Percentiles rank a stretch among this genome's conserved stretches.
Evolutionary conservation across 2,888 invertebrate species (phyloP).

Genomic region (Erebia palarica): DNA sequence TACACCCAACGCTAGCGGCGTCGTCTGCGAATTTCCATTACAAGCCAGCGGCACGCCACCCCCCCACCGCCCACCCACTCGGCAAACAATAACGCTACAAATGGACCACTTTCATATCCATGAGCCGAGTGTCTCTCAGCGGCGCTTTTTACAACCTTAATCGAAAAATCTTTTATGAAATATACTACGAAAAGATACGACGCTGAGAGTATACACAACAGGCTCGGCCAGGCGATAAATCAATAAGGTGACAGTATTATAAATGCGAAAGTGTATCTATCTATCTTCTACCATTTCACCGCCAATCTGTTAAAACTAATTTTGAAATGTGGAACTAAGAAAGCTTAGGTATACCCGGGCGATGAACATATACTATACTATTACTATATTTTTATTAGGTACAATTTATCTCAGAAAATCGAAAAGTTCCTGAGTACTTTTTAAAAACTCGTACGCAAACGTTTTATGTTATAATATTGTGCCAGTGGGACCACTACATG

Average conservation of each 20-base stretch:
- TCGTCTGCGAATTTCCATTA: constrained; percentile 71
- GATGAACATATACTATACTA: too few species aligned
- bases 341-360: too few species aligned
- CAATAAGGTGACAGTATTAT: not conserved
- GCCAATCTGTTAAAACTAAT: too few species aligned
- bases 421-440: too few species aligned
- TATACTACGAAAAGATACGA: constrained; percentile 13
- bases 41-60: constrained; percentile 50
- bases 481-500: too few species aligned
- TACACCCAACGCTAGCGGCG: constrained; percentile 45
- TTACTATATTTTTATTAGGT: too few species aligned
- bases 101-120: constrained; percentile 43
- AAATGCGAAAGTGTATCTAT: not conserved
- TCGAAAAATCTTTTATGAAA: constrained; percentile 24
- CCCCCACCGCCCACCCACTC: constrained; percentile 48
- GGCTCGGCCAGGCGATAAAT: not conserved
- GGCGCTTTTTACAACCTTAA: constrained; percentile 32
- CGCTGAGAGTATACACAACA: not conserved
- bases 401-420: too few species aligned
- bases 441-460: too few species aligned
- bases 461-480: too few species aligned
- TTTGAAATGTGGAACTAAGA: too few species aligned
- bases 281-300: too few species aligned
- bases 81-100: constrained; percentile 46
- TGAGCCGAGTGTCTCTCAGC: constrained; percentile 40